Percentiles rank a stretch among this genome's conserved stretches.
Conservation (phyloP, 2,888 invertebrate genomes). For the Rotaria magnacalcarata region DNA sequence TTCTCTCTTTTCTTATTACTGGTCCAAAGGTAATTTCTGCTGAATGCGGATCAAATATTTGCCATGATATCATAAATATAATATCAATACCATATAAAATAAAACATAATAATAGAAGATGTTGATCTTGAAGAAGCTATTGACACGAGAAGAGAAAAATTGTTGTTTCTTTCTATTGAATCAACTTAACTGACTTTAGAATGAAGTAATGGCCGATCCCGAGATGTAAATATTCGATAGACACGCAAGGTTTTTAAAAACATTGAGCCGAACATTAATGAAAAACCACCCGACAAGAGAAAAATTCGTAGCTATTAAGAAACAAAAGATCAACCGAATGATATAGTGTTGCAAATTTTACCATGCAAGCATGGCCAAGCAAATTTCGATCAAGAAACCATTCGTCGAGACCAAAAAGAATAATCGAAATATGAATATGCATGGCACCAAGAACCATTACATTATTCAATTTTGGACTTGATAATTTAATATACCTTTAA, state of each 20-base stretch:
- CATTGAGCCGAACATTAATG: conserved; percentile 44
- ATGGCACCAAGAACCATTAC: conserved; percentile 39
- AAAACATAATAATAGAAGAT: neutral
- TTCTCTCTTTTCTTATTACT: neutral
- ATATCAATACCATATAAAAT: neutral
- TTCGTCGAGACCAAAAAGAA: conserved; percentile 44
- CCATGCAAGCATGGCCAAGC: conserved; percentile 3
- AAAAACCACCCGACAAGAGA: conserved; percentile 40
- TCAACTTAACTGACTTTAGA: neutral
- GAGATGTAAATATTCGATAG: conserved; percentile 42
- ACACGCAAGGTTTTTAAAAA: conserved; percentile 45
- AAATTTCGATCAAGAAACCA: neutral
- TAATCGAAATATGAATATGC: conserved; percentile 16
- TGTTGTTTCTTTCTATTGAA: neutral
- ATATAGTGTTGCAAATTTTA: neutral
- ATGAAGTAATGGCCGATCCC: conserved; percentile 15
- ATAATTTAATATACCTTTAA: conserved; percentile 41
- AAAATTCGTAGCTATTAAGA: conserved; percentile 13
- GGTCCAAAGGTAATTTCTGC: neutral
- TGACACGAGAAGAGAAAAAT: neutral
- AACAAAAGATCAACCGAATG: neutral
- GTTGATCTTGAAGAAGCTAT: conserved; percentile 23
- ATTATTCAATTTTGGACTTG: conserved; percentile 46
- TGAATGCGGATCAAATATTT: conserved; percentile 18
- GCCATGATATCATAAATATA: neutral